Conservation (phyloP, 2,888 invertebrate genomes). For the Allophyes oxyacanthae region DNA sequence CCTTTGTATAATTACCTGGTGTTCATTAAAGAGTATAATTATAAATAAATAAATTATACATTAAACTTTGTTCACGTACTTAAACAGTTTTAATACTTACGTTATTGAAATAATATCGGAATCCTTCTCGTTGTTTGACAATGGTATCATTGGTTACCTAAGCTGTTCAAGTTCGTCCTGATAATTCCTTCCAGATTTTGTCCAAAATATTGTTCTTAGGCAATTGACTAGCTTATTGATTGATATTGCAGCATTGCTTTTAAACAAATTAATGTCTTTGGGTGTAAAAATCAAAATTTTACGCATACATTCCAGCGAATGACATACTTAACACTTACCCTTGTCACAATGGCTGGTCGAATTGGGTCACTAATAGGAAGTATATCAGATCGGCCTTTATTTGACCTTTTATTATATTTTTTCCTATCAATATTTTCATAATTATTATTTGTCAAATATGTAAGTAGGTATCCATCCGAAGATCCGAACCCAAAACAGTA, state of each 20-base stretch:
- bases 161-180: conserved; percentile 58
- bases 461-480: too few relatives aligned
- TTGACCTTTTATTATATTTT: conserved; percentile 2
- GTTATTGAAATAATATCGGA: conserved; percentile 68
- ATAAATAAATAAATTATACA: too few relatives aligned
- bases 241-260: not conserved
- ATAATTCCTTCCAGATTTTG: conserved; percentile 44
- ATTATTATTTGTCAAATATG: not conserved
- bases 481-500: too few relatives aligned
- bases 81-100: conserved; percentile 69
- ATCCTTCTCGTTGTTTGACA: conserved; percentile 58
- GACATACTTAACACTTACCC: conserved; percentile 6
- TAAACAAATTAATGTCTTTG: not conserved
- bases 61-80: conserved; percentile 55
- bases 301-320: too few relatives aligned
- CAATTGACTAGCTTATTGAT: not conserved
- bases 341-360: conserved; percentile 7
- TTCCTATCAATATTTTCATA: not conserved
- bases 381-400: conserved; percentile 4
- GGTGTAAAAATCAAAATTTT: too few relatives aligned
- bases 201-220: conserved; percentile 44
- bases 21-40: too few relatives aligned
- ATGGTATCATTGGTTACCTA: conserved; percentile 61
- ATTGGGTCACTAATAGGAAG: conserved; percentile 9
- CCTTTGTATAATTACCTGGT: too few relatives aligned